Evolutionary conservation across 2,888 invertebrate genomes (phyloP), one percentile per base, ranked within the genome.

Genomic region (Drosophila picticornis): DNA sequence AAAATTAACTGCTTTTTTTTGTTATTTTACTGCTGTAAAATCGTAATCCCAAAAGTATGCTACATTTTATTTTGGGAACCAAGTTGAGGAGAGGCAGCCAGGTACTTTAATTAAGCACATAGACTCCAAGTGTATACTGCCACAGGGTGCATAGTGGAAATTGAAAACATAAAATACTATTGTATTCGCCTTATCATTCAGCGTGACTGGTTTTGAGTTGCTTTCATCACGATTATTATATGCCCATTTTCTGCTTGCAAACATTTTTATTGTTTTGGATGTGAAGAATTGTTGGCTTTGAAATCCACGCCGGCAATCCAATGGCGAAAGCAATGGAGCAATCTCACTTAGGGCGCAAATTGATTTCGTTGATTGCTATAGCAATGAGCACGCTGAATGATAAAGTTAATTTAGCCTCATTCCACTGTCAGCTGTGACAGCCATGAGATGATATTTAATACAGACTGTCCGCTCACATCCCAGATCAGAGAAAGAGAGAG

Each of bases 361-460:
- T 79, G 80, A 78, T 78, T 79, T 75, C 66, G 31, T 31, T 67
- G 32, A 67, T 58, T 61, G 61, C 60, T 27, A 36, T 19, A 31
- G 73, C 66, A 77, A 72, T 68, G 61, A 57, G 43, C 43, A 50
- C 72, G 38, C 53, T 40, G 51, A 75, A 58, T 67, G 76, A 72
- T 79, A 75, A 78, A 78, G 75, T 75, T 75, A 79, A 78, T 78
- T 78, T 75, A 72, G 65, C 64, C 75, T 19, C 71, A 34, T 62
- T 38, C 13, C 58, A 11, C 10, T 72, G 53, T 64, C 56, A 62
- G 51, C 51, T 75, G 36, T 55, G 78, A 60, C 74, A 66, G 72
- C 48, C 53, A 38, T 46, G 57, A 61, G 70, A 77, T 51, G 57
- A 74, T 77, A 77, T 58, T 63, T 65, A 75, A 65, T 64, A 66